Conservation (phyloP, 2,113 vertebrate species). For the Oncorhynchus keta region DNA sequence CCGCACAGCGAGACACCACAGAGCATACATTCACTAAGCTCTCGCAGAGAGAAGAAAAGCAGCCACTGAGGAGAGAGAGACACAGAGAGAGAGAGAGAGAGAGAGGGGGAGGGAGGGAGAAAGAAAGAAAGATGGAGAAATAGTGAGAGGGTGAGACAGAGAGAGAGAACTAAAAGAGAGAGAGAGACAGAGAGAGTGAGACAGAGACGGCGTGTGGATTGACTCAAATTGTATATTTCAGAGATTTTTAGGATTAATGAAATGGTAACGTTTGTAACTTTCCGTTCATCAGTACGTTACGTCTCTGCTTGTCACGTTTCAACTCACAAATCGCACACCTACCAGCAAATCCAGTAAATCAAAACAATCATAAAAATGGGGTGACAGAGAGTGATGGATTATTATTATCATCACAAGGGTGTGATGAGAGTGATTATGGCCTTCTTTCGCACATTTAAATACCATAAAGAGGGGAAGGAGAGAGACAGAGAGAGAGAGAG, state of each 20-base stretch:
- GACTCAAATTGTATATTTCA: not conserved
- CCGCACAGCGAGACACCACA: not conserved
- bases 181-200: no score
- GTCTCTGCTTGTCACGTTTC: not conserved
- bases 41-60: not conserved
- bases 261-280: not conserved
- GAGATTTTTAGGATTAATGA: not conserved
- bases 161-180: not conserved
- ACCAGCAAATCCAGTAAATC: not conserved
- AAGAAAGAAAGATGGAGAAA: not conserved
- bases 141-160: not conserved
- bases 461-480: not conserved
- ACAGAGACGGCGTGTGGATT: no score
- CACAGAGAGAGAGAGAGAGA: slow-evolving; percentile 29
- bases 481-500: not conserved
- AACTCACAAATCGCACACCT: not conserved
- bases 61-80: not conserved
- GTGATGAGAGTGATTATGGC: slow-evolving; percentile 67
- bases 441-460: slow-evolving; percentile 47
- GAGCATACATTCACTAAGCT: not conserved
- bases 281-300: not conserved
- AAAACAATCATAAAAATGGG: not conserved
- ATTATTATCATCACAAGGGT: slow-evolving; percentile 55
- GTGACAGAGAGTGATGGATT: slow-evolving; percentile 63
- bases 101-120: not conserved